Evolutionary conservation across 2,113 vertebrate genomes (phyloP).

Genomic region (Marmota monax): DNA sequence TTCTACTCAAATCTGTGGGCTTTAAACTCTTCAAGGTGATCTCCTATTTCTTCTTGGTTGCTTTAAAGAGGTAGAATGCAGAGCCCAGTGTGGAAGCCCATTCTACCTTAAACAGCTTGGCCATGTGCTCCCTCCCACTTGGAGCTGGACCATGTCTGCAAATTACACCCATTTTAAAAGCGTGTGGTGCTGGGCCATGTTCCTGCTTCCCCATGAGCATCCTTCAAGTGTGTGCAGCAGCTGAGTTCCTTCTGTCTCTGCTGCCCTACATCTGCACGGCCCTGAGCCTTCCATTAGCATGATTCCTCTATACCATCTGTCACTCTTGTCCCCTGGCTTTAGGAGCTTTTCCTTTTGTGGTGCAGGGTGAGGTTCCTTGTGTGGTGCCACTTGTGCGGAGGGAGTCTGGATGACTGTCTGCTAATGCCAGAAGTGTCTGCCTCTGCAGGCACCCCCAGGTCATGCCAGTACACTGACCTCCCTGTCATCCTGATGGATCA

Average conservation of each 20-base stretch:
- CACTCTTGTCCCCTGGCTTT: background rate
- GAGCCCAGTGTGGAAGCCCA: background rate
- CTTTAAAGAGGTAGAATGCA: background rate
- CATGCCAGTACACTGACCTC: fast-evolving
- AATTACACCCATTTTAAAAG: background rate
- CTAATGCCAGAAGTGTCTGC: background rate
- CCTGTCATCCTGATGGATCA: fast-evolving
- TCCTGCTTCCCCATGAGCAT: background rate
- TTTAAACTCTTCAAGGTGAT: background rate
- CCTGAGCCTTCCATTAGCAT: background rate
- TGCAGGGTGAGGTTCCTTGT: background rate
- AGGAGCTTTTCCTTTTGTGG: background rate
- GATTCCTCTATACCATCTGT: background rate
- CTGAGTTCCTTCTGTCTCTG: background rate
- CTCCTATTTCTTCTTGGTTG: background rate
- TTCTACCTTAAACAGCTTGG: background rate
- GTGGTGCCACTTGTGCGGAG: background rate
- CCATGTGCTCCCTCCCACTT: background rate
- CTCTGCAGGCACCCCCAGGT: background rate
- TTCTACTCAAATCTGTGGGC: background rate
- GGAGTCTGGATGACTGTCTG: background rate
- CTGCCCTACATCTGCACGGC: background rate
- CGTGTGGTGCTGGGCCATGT: background rate
- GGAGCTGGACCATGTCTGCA: background rate
- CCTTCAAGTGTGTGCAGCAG: background rate